These are phyloP conservation scores for Pocillopora damicornis DNA, from an alignment of 64 coral and sea anemone species.

Conservation along the genomic window DNA sequence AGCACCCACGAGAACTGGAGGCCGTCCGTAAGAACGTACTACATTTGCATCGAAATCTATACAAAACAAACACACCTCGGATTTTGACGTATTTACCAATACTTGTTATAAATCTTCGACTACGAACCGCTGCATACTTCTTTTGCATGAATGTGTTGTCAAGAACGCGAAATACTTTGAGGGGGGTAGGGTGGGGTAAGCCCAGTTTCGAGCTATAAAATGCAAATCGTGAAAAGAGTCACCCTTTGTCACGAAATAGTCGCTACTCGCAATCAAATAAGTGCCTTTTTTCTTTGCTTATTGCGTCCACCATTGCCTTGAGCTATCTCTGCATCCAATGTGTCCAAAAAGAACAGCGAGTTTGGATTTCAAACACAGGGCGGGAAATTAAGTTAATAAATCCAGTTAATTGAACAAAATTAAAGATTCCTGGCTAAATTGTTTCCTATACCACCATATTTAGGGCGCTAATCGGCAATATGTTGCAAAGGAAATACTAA, in stretches of 20 bases:
- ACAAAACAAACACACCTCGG: constrained; percentile 34
- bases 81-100: constrained; percentile 52
- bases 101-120: constrained; percentile 37
- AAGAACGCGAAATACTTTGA: constrained; percentile 22
- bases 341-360: neutral
- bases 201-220: neutral
- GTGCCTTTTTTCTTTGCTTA: neutral
- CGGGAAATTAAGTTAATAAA: neutral
- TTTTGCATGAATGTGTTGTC: constrained; percentile 54
- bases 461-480: neutral
- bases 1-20: neutral
- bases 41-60: neutral
- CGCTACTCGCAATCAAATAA: neutral
- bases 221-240: neutral
- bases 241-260: neutral
- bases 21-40: neutral
- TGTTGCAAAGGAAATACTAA: neutral
- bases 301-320: neutral
- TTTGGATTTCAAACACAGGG: neutral
- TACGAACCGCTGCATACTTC: constrained; percentile 34
- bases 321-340: neutral
- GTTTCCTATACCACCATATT: neutral
- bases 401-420: constrained; percentile 9
- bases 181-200: neutral
- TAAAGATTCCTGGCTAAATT: neutral